A percentile compares a stretch with the other conserved stretches of the same genome.
Conservation (phyloP, 2,888 invertebrate species). For the Ceraclea dissimilis region DNA sequence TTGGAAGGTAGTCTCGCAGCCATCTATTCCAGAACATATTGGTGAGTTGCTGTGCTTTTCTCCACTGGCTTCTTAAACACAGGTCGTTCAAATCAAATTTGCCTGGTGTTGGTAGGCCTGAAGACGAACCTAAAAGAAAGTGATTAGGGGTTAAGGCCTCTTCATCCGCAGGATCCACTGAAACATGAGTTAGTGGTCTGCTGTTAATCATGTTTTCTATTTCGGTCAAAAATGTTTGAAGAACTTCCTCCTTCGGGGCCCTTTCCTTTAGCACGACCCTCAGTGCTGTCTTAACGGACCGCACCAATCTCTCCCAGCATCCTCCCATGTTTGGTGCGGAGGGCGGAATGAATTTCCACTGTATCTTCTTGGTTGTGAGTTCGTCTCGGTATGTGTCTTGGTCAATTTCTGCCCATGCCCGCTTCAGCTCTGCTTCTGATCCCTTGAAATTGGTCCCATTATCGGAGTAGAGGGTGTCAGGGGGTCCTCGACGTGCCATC, state of each 20-base stretch:
- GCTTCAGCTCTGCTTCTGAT: neutral
- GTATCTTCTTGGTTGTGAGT: conserved; percentile 2
- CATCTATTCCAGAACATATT: conserved; percentile 22
- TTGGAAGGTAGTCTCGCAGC: conserved; percentile 24
- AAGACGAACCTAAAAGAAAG: neutral
- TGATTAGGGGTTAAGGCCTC: neutral
- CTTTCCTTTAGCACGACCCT: conserved; percentile 18
- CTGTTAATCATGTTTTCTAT: neutral
- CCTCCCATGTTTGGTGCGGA: conserved; percentile 26
- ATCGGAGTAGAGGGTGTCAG: neutral
- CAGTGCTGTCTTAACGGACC: conserved; percentile 24
- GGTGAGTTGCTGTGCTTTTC: neutral
- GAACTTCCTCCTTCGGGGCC: neutral
- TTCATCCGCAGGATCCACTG: neutral
- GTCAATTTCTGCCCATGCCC: neutral
- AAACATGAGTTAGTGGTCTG: neutral
- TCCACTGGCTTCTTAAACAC: neutral
- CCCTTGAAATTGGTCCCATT: conserved; percentile 7
- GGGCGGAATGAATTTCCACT: conserved; percentile 27
- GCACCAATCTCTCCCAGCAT: conserved; percentile 27
- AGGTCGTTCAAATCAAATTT: neutral
- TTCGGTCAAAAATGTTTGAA: no score
- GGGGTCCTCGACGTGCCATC: conserved; percentile 4
- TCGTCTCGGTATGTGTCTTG: neutral
- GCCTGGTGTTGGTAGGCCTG: neutral